Evolutionary conservation across 1,140 invertebrate species (phyloP), one percentile per base, ranked within the genome.

Genomic region (Drosophila tropicalis): DNA sequence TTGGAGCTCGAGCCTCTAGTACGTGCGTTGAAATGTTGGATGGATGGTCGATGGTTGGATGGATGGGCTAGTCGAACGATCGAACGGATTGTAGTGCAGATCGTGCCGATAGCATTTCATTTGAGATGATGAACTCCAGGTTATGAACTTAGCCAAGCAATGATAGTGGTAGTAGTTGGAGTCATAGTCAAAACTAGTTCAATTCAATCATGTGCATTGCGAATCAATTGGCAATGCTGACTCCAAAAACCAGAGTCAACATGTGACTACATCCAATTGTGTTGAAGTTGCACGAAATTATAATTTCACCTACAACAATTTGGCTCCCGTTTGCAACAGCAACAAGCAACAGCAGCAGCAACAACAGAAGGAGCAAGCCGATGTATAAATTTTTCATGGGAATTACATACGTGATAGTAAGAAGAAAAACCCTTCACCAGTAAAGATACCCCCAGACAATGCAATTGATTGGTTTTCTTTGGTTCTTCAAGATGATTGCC

Each of bases 371-470:
- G 41, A 34, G 29, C 66, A 34, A 29, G 54, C 9, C 41, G 55
- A 32, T 41, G 44, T 41, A n/a, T 12, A 72, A 83, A 82, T 83
- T 90, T 75, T 90, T 90, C 86, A 90, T 90, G 86, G 86, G 86
- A 90, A 90, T 90, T 78, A 86, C 86, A 90, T 90, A 90, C 86
- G 86, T 90, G 86, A 87, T 89, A 81, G 84, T 89, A 72, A 67
- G 70, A 60, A n/a, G 13, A 44, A 63, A 67, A 62, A 36, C 76
- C 67, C 77, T 68, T 25, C 44, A 40, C 56, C 47, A 62, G 64
- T 69, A 36, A 36, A 36, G 34, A 36, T 9, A 36, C 7, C 34
- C 34, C 13, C 44, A n/a, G 44, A 51, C 41, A 60, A 39, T 13
- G 76, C 66, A 47, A 56, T 66, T 86, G 86, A 86, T 90, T 90